These are phyloP conservation scores for Gallinago undulata DNA, from an alignment of 2,113 vertebrate genomes.

Conservation along the genomic window DNA sequence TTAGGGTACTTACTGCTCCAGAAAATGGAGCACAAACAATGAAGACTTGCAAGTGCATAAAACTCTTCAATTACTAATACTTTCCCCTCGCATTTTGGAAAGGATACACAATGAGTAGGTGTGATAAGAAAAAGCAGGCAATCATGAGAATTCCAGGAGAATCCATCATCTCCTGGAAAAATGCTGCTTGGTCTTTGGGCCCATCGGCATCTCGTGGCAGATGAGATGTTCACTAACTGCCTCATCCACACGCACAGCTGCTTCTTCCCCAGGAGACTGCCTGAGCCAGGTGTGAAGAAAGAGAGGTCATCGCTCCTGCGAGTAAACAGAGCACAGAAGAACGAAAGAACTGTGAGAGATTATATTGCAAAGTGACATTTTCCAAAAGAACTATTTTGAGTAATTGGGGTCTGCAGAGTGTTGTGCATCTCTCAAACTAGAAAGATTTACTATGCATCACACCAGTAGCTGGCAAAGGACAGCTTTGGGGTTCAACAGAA, in stretches of 20 bases:
- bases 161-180: not conserved
- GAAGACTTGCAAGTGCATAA: not conserved
- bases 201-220: not conserved
- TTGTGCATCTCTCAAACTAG: not conserved
- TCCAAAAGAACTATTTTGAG: not conserved
- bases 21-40: not conserved
- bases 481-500: not conserved
- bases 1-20: not conserved
- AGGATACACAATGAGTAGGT: not conserved
- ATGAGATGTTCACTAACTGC: not conserved
- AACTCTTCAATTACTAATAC: not conserved
- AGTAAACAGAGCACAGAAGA: not conserved
- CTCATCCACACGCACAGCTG: not conserved
- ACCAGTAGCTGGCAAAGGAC: not conserved
- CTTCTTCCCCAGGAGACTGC: not conserved
- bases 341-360: not conserved
- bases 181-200: not conserved
- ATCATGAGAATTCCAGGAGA: not conserved
- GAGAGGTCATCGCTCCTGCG: not conserved
- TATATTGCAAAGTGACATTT: not conserved
- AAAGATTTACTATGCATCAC: not conserved
- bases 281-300: not conserved
- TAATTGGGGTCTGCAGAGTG: not conserved
- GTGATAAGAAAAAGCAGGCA: not conserved
- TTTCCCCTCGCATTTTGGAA: not conserved